Evolutionary conservation across 1,140 invertebrate genomes (phyloP).

Genomic region (Chironomus tepperi): DNA sequence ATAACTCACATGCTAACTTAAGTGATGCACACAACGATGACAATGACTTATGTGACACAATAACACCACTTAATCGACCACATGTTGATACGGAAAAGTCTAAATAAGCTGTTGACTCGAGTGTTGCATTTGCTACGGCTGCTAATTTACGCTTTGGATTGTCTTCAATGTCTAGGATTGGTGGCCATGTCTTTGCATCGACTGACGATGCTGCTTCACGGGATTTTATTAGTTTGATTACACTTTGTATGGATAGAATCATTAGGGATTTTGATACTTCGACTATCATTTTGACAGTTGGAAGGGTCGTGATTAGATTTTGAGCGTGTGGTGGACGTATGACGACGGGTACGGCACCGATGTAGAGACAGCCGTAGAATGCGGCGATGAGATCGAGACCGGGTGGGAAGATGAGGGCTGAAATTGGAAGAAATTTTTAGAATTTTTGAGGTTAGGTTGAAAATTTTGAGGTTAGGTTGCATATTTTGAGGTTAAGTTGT

Average conservation of each 20-base stretch:
- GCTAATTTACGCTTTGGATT: conserved; percentile 92
- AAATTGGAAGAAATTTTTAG: no score
- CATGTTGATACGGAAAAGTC: conserved; percentile 98
- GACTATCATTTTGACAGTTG: conserved; percentile 92
- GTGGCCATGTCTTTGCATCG: conserved; percentile 93
- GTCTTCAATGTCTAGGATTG: conserved; percentile 94
- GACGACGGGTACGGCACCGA: conserved; percentile 94
- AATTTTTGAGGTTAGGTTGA: no score
- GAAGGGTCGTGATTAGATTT: conserved; percentile 93
- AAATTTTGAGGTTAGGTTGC: no score
- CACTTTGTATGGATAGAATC: conserved; percentile 87
- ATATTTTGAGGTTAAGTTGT: no score
- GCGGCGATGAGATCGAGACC: conserved; percentile 95
- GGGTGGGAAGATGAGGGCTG: conserved; percentile 92
- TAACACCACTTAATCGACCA: conserved; percentile 95
- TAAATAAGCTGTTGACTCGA: conserved; percentile 93
- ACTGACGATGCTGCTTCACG: conserved; percentile 95
- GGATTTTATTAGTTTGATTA: conserved; percentile 92
- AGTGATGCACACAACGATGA: conserved; percentile 74
- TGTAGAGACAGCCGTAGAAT: conserved; percentile 98
- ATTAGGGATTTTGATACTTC: conserved; percentile 97
- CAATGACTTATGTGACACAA: conserved; percentile 71
- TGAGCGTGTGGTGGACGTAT: conserved; percentile 97
- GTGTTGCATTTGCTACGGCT: conserved; percentile 79
- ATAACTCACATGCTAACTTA: conserved; percentile 97